These are phyloP conservation scores for Sminthopsis crassicaudata DNA, from an alignment of 2,113 vertebrate species.

Conservation along the genomic window DNA sequence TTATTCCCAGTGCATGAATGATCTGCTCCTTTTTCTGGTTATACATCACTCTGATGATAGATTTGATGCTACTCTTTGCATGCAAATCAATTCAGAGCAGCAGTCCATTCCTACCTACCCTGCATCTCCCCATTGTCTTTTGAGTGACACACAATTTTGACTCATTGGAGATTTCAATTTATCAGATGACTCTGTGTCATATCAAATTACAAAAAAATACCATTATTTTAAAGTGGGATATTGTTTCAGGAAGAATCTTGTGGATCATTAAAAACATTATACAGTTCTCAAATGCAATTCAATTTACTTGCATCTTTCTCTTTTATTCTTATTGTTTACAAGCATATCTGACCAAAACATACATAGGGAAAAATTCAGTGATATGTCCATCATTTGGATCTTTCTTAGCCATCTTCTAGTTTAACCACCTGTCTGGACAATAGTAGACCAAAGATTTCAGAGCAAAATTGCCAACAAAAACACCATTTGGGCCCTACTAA, in stretches of 20 bases:
- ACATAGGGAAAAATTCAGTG: background rate
- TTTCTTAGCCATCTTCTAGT: background rate
- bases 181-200: background rate
- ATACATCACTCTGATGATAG: background rate
- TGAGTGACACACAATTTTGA: background rate
- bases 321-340: background rate
- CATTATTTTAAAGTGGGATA: background rate
- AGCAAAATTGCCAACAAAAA: background rate
- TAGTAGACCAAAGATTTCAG: background rate
- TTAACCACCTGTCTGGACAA: background rate
- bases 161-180: too few relatives aligned
- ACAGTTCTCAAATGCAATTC: background rate
- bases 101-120: background rate
- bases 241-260: background rate
- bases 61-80: background rate
- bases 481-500: background rate
- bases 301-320: background rate
- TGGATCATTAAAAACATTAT: background rate
- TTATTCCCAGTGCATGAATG: background rate
- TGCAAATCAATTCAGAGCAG: background rate
- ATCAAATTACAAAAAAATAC: background rate
- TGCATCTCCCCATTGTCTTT: background rate
- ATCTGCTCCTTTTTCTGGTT: background rate
- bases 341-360: background rate
- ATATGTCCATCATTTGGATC: background rate